These are phyloP conservation scores for Rotaria macrura DNA, from an alignment of 2,888 invertebrate genomes.

Conservation along the genomic window DNA sequence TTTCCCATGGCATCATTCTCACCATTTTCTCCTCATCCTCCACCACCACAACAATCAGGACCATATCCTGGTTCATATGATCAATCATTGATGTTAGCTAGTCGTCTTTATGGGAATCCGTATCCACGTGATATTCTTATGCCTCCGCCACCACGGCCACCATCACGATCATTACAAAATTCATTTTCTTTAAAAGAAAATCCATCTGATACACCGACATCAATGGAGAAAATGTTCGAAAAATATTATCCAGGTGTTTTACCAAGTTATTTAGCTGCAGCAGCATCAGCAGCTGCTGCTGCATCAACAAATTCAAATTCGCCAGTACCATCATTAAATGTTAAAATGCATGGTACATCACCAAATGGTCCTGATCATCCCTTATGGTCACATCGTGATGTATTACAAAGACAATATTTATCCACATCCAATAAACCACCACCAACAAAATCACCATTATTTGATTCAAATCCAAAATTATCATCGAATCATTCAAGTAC, in stretches of 20 bases:
- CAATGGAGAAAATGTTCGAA: neutral
- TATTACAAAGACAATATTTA: neutral
- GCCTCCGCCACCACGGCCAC: neutral
- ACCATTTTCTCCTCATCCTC: neutral
- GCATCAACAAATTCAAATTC: neutral
- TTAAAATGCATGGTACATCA: neutral
- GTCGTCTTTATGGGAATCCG: neutral
- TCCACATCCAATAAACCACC: neutral
- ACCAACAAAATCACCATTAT: neutral
- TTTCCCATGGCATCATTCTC: neutral
- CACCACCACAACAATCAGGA: neutral
- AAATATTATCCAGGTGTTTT: neutral
- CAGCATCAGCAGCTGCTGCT: neutral
- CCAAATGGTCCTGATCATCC: neutral
- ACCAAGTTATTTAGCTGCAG: constrained; percentile 5
- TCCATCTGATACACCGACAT: neutral
- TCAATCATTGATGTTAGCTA: neutral
- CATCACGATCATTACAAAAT: neutral
- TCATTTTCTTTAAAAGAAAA: neutral
- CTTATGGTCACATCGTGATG: neutral
- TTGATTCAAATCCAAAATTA: neutral
- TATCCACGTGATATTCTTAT: neutral
- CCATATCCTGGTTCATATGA: neutral
- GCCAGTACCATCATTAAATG: neutral
- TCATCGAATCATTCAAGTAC: neutral